phyloP scores from a whole-genome alignment of 2,113 vertebrate genomes.

The Galeopterus variegatus region DNA sequence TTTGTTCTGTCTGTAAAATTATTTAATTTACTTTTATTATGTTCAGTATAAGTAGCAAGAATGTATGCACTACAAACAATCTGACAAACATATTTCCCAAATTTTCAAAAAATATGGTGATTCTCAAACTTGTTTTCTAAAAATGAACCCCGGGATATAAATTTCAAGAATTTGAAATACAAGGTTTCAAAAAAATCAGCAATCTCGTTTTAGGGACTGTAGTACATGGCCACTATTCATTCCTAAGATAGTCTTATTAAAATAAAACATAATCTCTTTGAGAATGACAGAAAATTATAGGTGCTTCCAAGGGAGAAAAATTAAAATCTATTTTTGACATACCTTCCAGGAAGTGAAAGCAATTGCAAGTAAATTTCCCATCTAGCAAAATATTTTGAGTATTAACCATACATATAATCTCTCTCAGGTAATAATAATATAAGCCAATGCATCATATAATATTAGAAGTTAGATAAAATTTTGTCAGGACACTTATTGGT shows the following conservation, averaged over 20 bases:
- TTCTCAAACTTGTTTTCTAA: neutral
- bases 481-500: neutral
- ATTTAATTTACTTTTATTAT: constrained; percentile 44
- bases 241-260: neutral
- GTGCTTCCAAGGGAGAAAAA: neutral
- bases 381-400: neutral
- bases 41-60: neutral
- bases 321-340: neutral
- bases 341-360: neutral
- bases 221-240: neutral
- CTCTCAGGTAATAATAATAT: neutral
- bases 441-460: neutral
- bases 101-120: neutral
- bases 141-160: neutral
- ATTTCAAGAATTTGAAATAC: constrained; percentile 7
- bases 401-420: neutral
- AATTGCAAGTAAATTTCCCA: neutral
- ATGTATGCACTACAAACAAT: neutral
- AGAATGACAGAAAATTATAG: neutral
- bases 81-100: neutral
- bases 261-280: neutral
- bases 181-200: neutral
- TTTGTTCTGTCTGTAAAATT: neutral
- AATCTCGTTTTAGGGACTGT: neutral
- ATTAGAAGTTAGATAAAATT: constrained; percentile 2